Evolutionary conservation across 1,140 invertebrate genomes (phyloP), one percentile per base, ranked within the genome.

Genomic region (Carposina sasakii): DNA sequence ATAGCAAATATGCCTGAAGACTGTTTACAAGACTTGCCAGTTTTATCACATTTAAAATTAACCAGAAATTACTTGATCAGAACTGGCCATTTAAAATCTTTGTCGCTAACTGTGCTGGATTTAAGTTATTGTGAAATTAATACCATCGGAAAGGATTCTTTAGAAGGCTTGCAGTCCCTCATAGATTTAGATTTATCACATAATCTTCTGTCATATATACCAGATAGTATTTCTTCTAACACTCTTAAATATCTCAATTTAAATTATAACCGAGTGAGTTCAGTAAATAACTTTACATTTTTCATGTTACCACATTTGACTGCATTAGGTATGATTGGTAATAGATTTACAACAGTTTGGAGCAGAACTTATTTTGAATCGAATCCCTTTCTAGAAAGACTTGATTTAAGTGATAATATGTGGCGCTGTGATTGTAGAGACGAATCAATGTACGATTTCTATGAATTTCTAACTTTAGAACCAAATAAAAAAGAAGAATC

Each of bases 351-450:
- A 0, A 87, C 86, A 41, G 86, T 89, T 24, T 86, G 89, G 65
- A 75, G 77, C n/a, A 69, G 73, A 4, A 70, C 69, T n/a, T 87
- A 87, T 56, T 92, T 92, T 62, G 71, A 76, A 0, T 77, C 82
- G n/a, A 91, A 92, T 66, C 64, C 67, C 37, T 85, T 89, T 47
- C 60, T 91, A n/a, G 70, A 84, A 42, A 75, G 71, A 43, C 64
- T 92, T 8, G 76, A 85, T 65, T 55, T 93, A 31, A 79, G 87
- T 9, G 90, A 92, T 43, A 93, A 93, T 77, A 90, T 90, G 48
- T 93, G 91, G 91, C 75, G 88, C 46, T 93, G 92, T 65, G 88
- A 92, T 47, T 93, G 91, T 53, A 54, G 61, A 3, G 87, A 86
- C 54, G 46, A 60, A 0, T 77, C 88, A 30, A 83, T 92, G 54